phyloP scores from a whole-genome alignment of 2,888 invertebrate species.

The Catotricha subobsoleta region DNA sequence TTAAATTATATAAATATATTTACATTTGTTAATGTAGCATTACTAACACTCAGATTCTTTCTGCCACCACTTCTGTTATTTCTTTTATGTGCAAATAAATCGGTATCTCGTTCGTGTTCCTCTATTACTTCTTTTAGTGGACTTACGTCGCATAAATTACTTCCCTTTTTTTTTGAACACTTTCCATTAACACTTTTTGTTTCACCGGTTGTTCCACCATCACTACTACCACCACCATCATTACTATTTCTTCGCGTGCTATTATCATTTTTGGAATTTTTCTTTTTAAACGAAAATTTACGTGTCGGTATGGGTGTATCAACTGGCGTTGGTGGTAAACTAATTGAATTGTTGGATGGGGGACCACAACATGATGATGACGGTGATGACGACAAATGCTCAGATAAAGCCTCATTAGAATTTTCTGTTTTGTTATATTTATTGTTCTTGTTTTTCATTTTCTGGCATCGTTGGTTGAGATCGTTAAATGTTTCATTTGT shows the following conservation, averaged over 20 bases:
- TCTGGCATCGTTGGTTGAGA: slow-evolving; percentile 6
- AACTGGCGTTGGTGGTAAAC: slow-evolving; percentile 9
- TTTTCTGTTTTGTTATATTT: slow-evolving; percentile 7
- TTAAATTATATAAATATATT: neutral
- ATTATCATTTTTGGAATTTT: neutral
- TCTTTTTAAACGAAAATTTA: neutral
- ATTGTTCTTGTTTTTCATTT: slow-evolving; percentile 6
- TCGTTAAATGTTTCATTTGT: slow-evolving; percentile 12
- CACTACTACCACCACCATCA: neutral
- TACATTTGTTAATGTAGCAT: slow-evolving; percentile 17
- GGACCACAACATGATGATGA: slow-evolving; percentile 6
- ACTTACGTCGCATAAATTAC: slow-evolving; percentile 2
- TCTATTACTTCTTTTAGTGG: slow-evolving; percentile 5
- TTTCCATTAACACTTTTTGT: slow-evolving; percentile 7
- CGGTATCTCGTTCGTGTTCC: slow-evolving; percentile 31
- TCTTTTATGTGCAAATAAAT: slow-evolving; percentile 21
- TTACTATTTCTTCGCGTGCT: neutral
- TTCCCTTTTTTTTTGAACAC: neutral
- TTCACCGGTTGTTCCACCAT: slow-evolving; percentile 3
- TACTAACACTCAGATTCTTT: slow-evolving; percentile 33
- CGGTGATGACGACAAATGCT: slow-evolving; percentile 4
- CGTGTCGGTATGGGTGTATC: slow-evolving; percentile 10
- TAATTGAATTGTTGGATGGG: slow-evolving; percentile 9
- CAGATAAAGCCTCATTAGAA: slow-evolving; percentile 8
- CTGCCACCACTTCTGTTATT: neutral